Base-by-base conservation (phyloP, 2,888 invertebrate genomes). In the Hyposoter didymator region DNA sequence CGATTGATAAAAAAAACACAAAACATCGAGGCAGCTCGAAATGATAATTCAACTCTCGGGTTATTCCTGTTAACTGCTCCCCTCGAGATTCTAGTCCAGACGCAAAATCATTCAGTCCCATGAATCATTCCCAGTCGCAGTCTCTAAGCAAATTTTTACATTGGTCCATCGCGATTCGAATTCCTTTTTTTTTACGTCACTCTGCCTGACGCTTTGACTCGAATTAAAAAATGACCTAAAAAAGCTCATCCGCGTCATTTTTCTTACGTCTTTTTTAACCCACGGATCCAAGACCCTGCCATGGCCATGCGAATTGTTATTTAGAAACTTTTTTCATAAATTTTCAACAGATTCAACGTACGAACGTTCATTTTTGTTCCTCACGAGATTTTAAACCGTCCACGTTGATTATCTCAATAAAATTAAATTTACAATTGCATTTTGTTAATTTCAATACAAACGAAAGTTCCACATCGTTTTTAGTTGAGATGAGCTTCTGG, bases 401-500 rank as follows among this genome's bases (percentile, higher is more conserved):
- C 1, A 39, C 39, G 39, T 39, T 7, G 39, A 39, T 10, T 39
- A 10, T 8, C 8, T 39, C 0, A 39, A 39, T 7, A 0, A 1
- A 39, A 39, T 39, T 39, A 39, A 39, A 39, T 10, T 35, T 39
- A 5, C 0, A 28, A 14, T 10, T 22, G 28, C 59, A 14, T 59
- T 28, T 45, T 39, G 28, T 22, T 19, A 59, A 59, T 69, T 69
- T 70, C 28, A 43, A 70, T 67, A 14, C 39, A 19, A 55, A 45
- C 52, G 43, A 43, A 22, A 32, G 28, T 45, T 59, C 32, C 32
- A n/a, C 49, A 59, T 47, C 39, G 45, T 14, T 19, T 45, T n/a
- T 17, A 59, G 32, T 17, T 28, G 12, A 32, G 52, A n/a, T 47
- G n/a, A 78, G 59, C 32, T 70, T 32, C 70, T 70, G 14, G 70